phyloP scores from a whole-genome alignment of 2,797 vertebrate genomes.

The Tenualosa thibaudeaui region DNA sequence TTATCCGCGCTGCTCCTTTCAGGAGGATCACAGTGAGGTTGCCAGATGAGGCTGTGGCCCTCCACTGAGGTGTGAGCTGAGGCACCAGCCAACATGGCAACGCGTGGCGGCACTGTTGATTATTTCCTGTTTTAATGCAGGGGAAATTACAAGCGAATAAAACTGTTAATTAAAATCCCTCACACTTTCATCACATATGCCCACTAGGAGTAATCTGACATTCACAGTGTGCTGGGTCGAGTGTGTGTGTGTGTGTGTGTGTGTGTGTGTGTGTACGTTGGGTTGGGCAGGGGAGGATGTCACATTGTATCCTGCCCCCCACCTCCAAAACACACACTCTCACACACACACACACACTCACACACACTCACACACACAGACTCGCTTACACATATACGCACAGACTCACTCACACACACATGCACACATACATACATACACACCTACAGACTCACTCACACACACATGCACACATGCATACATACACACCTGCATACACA shows the following conservation, averaged over 20 bases:
- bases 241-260: constrained; percentile 4
- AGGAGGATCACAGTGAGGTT: too few species aligned
- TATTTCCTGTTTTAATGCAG: constrained; percentile 70
- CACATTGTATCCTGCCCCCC: background rate
- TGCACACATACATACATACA: too few species aligned
- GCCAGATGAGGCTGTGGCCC: background rate
- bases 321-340: background rate
- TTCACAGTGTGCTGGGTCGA: constrained; percentile 19
- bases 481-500: too few species aligned
- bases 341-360: background rate
- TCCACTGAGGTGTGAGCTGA: background rate
- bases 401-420: background rate
- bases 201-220: constrained; percentile 32
- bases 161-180: constrained; percentile 70
- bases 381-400: background rate
- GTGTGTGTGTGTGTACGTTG: background rate
- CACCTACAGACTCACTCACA: background rate
- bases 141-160: constrained; percentile 65
- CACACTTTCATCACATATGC: constrained; percentile 32
- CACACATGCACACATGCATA: background rate
- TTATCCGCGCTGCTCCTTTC: background rate
- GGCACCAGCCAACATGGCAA: background rate
- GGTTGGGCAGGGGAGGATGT: background rate
- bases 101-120: constrained; percentile 62
- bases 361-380: background rate